Percentiles rank a stretch among this genome's conserved stretches.
Evolutionary conservation across 2,797 vertebrate species (phyloP).

Genomic region (Atherinosoma microstoma): DNA sequence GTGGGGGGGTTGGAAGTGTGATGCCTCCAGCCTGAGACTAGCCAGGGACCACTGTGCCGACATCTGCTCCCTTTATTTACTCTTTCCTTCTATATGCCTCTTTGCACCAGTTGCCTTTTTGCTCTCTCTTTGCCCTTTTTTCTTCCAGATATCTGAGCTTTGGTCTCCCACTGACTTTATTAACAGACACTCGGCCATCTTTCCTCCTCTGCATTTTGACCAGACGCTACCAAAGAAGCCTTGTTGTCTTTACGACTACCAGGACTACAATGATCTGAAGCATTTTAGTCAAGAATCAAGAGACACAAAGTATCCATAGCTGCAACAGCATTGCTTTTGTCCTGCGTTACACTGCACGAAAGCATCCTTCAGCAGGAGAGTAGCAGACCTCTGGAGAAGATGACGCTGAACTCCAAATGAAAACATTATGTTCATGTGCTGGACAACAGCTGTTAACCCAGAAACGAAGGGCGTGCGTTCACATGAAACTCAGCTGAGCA

Average conservation of each 20-base stretch:
- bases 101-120: constrained; percentile 3
- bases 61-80: constrained; percentile 71
- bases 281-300: constrained; percentile 22
- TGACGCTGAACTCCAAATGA: constrained; percentile 13
- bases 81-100: constrained; percentile 20
- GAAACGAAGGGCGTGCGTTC: constrained; percentile 19
- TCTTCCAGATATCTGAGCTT: not conserved
- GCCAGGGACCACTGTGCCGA: constrained; percentile 76
- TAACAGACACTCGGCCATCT: not conserved
- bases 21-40: constrained; percentile 60
- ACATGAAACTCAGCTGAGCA: constrained; percentile 29
- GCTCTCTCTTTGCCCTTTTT: not conserved
- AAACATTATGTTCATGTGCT: constrained; percentile 31
- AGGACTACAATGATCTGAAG: constrained; percentile 17
- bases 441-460: constrained; percentile 50
- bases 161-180: no score
- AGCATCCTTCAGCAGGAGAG: constrained; percentile 17
- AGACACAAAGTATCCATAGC: constrained; percentile 3
- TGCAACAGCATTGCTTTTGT: not conserved
- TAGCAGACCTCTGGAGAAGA: constrained; percentile 7
- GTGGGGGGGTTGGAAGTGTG: constrained; percentile 50
- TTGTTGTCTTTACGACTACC: constrained; percentile 14
- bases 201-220: constrained; percentile 6
- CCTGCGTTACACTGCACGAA: constrained; percentile 11
- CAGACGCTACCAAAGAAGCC: no score